These are phyloP conservation scores for Nyctalus aviator DNA, from an alignment of 2,797 vertebrate species.

Conservation along the genomic window DNA sequence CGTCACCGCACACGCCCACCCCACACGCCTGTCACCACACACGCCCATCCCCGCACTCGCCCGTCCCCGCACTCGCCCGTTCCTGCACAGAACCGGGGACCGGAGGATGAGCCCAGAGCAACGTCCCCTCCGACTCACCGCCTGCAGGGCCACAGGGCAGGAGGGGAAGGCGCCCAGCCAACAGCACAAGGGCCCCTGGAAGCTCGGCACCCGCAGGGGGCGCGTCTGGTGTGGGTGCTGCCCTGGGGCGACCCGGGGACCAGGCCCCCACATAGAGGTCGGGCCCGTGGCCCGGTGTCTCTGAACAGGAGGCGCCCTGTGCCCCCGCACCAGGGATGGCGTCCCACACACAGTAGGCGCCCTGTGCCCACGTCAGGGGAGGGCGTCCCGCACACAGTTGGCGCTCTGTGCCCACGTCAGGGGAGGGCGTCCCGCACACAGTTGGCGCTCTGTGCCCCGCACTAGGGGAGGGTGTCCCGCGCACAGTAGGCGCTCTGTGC, in stretches of 20 bases:
- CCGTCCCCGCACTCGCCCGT: too few relatives aligned
- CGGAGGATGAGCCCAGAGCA: too few relatives aligned
- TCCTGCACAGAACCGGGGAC: too few relatives aligned
- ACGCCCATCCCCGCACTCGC: too few relatives aligned
- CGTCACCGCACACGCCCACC: too few relatives aligned
- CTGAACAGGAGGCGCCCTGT: too few relatives aligned
- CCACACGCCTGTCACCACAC: neutral
- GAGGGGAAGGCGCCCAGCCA: rapidly evolving
- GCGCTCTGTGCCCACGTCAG: neutral
- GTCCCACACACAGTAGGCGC: too few relatives aligned
- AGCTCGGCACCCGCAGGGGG: rapidly evolving
- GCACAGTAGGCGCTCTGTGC: neutral
- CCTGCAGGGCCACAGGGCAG: rapidly evolving
- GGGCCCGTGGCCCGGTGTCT: too few relatives aligned
- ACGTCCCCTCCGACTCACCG: neutral
- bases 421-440: too few relatives aligned
- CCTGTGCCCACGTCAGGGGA: too few relatives aligned
- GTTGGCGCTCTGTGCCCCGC: too few relatives aligned
- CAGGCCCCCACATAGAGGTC: neutral
- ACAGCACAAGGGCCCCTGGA: rapidly evolving
- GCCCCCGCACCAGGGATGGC: too few relatives aligned
- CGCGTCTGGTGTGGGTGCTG: rapidly evolving
- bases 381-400: neutral
- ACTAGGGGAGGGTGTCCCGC: neutral
- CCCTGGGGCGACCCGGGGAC: rapidly evolving